Percentiles rank a stretch among this genome's conserved stretches.
Conservation (phyloP, 2,113 vertebrate genomes). For the Catharus bicknelli region DNA sequence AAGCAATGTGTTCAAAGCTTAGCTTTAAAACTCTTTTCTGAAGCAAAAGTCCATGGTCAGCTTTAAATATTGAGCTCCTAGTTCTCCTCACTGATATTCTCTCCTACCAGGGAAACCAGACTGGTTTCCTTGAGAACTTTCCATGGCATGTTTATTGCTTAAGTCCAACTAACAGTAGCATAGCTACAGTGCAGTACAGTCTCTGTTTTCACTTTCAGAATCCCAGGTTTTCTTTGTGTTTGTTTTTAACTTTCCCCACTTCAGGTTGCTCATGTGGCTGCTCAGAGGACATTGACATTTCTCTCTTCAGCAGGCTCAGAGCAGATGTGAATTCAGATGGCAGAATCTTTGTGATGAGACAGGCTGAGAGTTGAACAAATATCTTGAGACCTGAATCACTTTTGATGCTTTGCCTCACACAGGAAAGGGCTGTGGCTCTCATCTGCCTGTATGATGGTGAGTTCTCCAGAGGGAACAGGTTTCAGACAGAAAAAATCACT, state of each 20-base stretch:
- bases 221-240: neutral
- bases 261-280: neutral
- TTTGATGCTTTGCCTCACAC: neutral
- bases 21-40: neutral
- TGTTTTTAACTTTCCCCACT: neutral
- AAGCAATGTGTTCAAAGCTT: neutral
- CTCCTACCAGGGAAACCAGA: neutral
- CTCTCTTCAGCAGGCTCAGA: neutral
- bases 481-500: neutral
- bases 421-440: neutral
- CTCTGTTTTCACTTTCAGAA: neutral
- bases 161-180: neutral
- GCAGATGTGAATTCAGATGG: neutral
- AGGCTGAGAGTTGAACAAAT: neutral
- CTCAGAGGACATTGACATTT: neutral
- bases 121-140: slow-evolving; percentile 31
- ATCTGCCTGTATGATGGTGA: neutral
- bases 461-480: neutral
- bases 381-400: neutral
- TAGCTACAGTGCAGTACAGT: neutral
- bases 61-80: neutral
- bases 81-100: neutral
- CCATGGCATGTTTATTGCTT: neutral
- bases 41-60: neutral
- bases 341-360: neutral